These are phyloP conservation scores for Hyles lineata DNA, from an alignment of 2,888 invertebrate species.

Conservation along the genomic window DNA sequence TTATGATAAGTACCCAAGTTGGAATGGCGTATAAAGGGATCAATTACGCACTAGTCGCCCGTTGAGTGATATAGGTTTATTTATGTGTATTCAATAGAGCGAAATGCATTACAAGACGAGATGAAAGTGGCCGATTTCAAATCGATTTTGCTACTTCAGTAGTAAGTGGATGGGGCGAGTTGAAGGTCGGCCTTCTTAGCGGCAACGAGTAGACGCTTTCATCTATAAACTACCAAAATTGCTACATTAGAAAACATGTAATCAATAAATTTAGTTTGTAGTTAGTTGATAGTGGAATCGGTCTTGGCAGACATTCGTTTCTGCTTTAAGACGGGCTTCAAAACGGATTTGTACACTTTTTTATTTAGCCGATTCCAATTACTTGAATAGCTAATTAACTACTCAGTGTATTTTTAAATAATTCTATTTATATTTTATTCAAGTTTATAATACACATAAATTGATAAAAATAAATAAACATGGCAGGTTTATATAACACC, in stretches of 20 bases:
- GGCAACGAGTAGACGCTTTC: background rate
- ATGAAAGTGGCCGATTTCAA: slow-evolving; percentile 25
- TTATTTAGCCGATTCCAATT: too few relatives aligned
- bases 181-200: slow-evolving; percentile 3
- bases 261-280: background rate
- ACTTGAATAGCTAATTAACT: too few relatives aligned
- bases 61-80: slow-evolving; percentile 37
- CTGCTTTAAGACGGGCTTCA: too few relatives aligned
- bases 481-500: background rate
- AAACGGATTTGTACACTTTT: too few relatives aligned
- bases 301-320: too few relatives aligned
- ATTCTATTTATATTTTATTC: too few relatives aligned
- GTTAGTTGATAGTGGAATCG: background rate
- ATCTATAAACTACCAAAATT: slow-evolving; percentile 2
- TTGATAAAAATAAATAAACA: background rate
- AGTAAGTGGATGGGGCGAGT: background rate
- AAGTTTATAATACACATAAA: background rate
- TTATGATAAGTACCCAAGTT: slow-evolving; percentile 31
- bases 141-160: slow-evolving; percentile 24
- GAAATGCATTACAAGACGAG: slow-evolving; percentile 28
- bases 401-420: too few relatives aligned
- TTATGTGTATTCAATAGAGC: slow-evolving; percentile 39
- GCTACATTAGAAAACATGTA: background rate
- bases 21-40: slow-evolving; percentile 37
- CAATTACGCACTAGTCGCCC: slow-evolving; percentile 38